Evolutionary conservation across 2,888 invertebrate species (phyloP).

Genomic region (Automeris io): DNA sequence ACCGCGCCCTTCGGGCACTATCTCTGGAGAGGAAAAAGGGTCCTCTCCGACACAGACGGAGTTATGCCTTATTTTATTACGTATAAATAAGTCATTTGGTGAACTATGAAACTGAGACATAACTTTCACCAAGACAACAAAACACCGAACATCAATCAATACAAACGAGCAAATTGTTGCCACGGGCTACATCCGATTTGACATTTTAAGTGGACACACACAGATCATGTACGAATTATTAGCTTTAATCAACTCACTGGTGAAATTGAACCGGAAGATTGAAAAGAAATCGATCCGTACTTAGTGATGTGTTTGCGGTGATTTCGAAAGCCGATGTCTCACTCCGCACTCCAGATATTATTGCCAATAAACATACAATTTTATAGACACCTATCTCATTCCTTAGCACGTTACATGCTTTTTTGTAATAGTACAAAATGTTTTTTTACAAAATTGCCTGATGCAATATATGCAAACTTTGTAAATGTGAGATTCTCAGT

Average conservation of each 20-base stretch:
- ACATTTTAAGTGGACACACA: conserved; percentile 19
- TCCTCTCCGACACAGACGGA: too few species aligned
- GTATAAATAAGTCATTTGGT: too few species aligned
- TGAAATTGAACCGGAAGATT: conserved; percentile 61
- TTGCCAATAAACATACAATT: conserved; percentile 29
- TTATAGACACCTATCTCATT: conserved; percentile 22
- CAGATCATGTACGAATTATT: conserved; percentile 34
- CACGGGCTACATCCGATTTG: conserved; percentile 26
- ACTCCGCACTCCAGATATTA: conserved; percentile 22
- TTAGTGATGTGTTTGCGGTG: conserved; percentile 37
- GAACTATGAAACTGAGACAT: conserved; percentile 45
- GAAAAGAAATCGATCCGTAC: conserved; percentile 51
- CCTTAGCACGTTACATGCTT: conserved; percentile 11
- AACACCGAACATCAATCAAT: conserved; percentile 40
- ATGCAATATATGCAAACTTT: not conserved
- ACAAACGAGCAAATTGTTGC: conserved; percentile 48
- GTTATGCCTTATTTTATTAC: too few species aligned
- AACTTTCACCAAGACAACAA: conserved; percentile 49
- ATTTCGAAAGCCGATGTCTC: conserved; percentile 41
- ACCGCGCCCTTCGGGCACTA: too few species aligned
- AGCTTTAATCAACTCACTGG: conserved; percentile 36
- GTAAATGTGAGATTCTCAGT: not conserved
- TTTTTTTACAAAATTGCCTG: conserved; percentile 3
- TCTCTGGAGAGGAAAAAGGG: too few species aligned
- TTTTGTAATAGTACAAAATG: conserved; percentile 10